Percentiles rank a stretch among this genome's conserved stretches.
Conservation (phyloP, 2,797 vertebrate species). For the Prionace glauca region DNA sequence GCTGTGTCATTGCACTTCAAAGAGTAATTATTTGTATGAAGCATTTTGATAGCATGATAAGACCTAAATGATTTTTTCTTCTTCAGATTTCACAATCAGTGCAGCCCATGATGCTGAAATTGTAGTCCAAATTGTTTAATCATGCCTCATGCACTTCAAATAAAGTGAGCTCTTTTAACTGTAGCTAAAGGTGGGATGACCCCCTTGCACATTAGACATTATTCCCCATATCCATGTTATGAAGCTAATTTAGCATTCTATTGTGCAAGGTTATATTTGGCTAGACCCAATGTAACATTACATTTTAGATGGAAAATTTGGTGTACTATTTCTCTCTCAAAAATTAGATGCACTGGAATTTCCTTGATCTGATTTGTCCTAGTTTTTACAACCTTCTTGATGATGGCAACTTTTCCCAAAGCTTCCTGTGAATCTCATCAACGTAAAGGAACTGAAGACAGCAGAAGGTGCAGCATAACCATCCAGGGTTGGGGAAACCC, state of each 20-base stretch:
- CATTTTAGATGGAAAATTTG: neutral
- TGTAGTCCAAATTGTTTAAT: neutral
- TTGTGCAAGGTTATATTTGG: neutral
- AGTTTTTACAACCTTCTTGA: neutral
- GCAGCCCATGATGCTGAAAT: neutral
- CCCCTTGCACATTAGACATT: neutral
- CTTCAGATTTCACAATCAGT: neutral
- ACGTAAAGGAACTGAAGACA: neutral
- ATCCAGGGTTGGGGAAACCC: neutral
- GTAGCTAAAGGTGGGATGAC: neutral
- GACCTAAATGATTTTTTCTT: neutral
- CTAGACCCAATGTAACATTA: neutral
- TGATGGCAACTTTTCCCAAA: neutral
- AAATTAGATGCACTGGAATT: neutral
- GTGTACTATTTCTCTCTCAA: neutral
- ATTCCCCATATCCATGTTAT: neutral
- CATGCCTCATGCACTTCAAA: neutral
- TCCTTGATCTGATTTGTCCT: neutral
- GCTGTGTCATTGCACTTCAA: constrained; percentile 14
- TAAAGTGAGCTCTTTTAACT: neutral
- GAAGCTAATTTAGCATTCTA: neutral
- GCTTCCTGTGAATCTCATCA: neutral
- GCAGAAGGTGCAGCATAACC: neutral
- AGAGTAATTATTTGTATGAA: constrained; percentile 27
- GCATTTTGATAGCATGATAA: neutral